phyloP scores from a whole-genome alignment of 2,888 invertebrate species.

The Pachliopta kotzebuea region DNA sequence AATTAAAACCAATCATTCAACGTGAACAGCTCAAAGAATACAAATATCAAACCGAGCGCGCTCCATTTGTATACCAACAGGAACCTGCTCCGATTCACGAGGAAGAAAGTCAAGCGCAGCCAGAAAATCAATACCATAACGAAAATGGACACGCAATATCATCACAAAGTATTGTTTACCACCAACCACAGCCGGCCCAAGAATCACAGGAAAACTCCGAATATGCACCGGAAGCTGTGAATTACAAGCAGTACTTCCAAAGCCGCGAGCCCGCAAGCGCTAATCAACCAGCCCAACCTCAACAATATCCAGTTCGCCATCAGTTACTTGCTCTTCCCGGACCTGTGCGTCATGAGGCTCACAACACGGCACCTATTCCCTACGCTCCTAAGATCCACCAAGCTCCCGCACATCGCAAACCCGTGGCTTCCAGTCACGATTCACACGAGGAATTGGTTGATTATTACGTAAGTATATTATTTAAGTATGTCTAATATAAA shows the following conservation, averaged over 20 bases:
- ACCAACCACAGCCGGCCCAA: constrained; percentile 45
- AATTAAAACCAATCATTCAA: constrained; percentile 45
- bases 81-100: constrained; percentile 52
- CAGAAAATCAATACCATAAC: constrained; percentile 31
- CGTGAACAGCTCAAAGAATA: constrained; percentile 54
- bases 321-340: constrained; percentile 41
- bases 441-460: constrained; percentile 69
- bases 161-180: constrained; percentile 54
- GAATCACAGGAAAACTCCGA: constrained; percentile 52
- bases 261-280: constrained; percentile 32
- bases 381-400: constrained; percentile 40
- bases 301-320: constrained; percentile 42
- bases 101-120: constrained; percentile 39
- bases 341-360: constrained; percentile 38
- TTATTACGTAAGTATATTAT: constrained; percentile 66
- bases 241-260: constrained; percentile 39
- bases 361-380: constrained; percentile 35
- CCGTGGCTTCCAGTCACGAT: constrained; percentile 53
- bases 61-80: constrained; percentile 39
- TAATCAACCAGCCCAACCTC: constrained; percentile 29
- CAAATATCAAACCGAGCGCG: constrained; percentile 44
- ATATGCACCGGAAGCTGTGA: constrained; percentile 44
- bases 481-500: constrained; percentile 35
- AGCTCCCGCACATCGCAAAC: constrained; percentile 42
- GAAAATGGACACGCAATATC: constrained; percentile 48